A percentile compares a stretch with the other conserved stretches of the same genome.
Conservation (phyloP, 2,888 invertebrate genomes). For the Synanthedon vespiformis region DNA sequence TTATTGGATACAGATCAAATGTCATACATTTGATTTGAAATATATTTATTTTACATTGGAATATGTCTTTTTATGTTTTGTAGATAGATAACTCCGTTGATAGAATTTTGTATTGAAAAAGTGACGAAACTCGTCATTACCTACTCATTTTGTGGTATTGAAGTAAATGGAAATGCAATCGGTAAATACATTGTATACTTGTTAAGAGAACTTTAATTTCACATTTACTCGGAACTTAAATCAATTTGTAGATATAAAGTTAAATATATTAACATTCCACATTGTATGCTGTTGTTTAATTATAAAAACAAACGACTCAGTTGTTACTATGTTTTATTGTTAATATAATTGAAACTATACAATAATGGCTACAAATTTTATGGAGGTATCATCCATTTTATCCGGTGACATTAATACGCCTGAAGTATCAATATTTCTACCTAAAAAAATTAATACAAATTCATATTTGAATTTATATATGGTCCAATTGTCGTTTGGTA, state of each 20-base stretch:
- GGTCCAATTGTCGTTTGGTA: too few relatives aligned
- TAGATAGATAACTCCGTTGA: slow-evolving; percentile 62
- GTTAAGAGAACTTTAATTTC: slow-evolving; percentile 57
- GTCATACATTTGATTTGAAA: slow-evolving; percentile 71
- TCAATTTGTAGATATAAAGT: slow-evolving; percentile 64
- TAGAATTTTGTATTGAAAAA: slow-evolving; percentile 35
- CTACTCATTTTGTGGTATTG: slow-evolving; percentile 29
- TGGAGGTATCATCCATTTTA: too few relatives aligned
- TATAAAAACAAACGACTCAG: neutral
- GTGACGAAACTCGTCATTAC: slow-evolving; percentile 32
- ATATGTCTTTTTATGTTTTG: slow-evolving; percentile 66
- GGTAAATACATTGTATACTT: slow-evolving; percentile 49
- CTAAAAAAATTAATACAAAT: too few relatives aligned
- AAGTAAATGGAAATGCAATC: slow-evolving; percentile 30
- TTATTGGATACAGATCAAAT: slow-evolving; percentile 60
- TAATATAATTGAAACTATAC: neutral
- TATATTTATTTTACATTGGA: slow-evolving; percentile 69
- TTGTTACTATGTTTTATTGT: neutral
- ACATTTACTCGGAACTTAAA: slow-evolving; percentile 55
- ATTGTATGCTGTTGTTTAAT: slow-evolving; percentile 61
- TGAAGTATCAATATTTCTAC: too few relatives aligned
- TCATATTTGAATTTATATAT: too few relatives aligned
- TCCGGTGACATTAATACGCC: too few relatives aligned
- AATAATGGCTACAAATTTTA: neutral
- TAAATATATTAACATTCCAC: slow-evolving; percentile 71